Evolutionary conservation across 2,797 vertebrate genomes (phyloP), one percentile per base, ranked within the genome.

Genomic region (Caiman crocodilus): DNA sequence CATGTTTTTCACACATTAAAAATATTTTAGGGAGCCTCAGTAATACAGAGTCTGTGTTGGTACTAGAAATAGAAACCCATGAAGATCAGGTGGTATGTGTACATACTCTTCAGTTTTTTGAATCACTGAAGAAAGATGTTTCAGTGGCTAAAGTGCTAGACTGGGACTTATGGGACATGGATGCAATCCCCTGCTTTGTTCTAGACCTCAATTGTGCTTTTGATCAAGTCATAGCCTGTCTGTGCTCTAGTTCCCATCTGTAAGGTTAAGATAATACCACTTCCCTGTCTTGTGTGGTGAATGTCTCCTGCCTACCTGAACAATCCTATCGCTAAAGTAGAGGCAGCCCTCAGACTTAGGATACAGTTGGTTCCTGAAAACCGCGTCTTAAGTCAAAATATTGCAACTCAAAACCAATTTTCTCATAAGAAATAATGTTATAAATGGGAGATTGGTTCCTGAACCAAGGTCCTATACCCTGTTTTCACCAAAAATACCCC

Each of bases 191-290:
- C 16, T 67, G 65, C 30, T 59, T 9, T 81, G 74, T 64, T 58
- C 15, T 28, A 65, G 63, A 67, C 30, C 13, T 32, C 65, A n/a
- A 18, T n/a, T 30, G 32, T 67, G 65, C 60, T 21, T 55, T 32
- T 55, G 82, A 50, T 63, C 23, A 6, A 14, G 15, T 14, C 14
- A 1, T 3, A 28, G 28, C 50, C 82, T 35, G 10, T 67, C 65
- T 42, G 7, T 35, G 18, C 58, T 87, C 3, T 10, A 1, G n/a
- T 59, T 64, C 76, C 64, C 3, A 0, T 15, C 1, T 10, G 87
- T 28, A 64, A 6, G 42, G 42, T 50, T 50, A 50, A 50, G 42
- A 50, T 50, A 50, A 50, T 10, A 50, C 12, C 17, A 32, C 18
- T 67, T 20, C 60, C 23, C 23, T 67, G 13, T 18, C 65, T 18